Evolutionary conservation across 1,140 invertebrate species (phyloP).

Genomic region (Laupala kohalensis): DNA sequence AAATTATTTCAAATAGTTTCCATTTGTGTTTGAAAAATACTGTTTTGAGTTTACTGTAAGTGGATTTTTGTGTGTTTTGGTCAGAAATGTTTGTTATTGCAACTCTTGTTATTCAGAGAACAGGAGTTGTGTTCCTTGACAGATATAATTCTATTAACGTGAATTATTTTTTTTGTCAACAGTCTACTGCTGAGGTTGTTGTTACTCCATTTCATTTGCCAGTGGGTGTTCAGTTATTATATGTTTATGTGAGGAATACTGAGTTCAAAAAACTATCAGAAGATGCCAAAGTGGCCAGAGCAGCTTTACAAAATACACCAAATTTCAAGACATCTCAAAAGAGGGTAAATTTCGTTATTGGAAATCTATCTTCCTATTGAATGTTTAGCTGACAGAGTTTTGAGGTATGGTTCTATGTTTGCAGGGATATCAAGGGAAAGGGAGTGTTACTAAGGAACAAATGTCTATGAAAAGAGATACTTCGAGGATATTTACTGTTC

Average conservation of each 20-base stretch:
- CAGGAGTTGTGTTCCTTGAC: too few species aligned
- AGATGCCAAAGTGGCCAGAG: constrained; percentile 20
- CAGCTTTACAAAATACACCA: constrained; percentile 10
- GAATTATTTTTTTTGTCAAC: constrained; percentile 12
- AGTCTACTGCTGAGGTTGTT: constrained; percentile 54
- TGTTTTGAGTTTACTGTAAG: too few species aligned
- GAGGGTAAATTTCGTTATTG: constrained; percentile 23
- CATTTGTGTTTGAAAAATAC: too few species aligned
- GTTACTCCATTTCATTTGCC: constrained; percentile 51
- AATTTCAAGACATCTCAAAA: constrained; percentile 24
- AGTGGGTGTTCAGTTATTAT: constrained; percentile 58
- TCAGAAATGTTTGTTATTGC: too few species aligned
- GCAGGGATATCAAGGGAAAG: constrained; percentile 21
- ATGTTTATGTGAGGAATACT: constrained; percentile 53
- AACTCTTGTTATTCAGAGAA: too few species aligned
- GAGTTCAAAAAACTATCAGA: constrained; percentile 41
- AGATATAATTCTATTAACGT: too few species aligned
- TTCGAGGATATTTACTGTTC: constrained; percentile 59
- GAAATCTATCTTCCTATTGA: too few species aligned
- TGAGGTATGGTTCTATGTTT: constrained; percentile 19
- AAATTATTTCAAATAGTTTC: not conserved
- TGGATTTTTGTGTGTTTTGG: too few species aligned
- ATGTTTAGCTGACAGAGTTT: too few species aligned
- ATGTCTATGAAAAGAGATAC: constrained; percentile 56
- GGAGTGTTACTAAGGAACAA: constrained; percentile 14